A percentile compares a stretch with the other conserved stretches of the same genome.
Conservation (phyloP, 2,797 vertebrate species). For the Trachurus trachurus region DNA sequence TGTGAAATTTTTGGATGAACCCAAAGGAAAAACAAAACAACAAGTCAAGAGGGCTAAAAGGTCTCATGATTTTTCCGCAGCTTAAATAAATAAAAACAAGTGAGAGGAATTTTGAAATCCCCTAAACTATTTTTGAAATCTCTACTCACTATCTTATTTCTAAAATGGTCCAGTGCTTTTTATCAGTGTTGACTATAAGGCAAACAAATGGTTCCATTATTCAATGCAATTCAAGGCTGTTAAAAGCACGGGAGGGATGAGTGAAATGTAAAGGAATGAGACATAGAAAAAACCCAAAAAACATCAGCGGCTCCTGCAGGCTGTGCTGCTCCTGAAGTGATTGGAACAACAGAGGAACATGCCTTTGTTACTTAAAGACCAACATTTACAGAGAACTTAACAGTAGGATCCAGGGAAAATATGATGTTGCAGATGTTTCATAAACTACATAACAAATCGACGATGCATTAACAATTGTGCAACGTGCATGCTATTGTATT, state of each 20-base stretch:
- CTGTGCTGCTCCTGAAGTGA: not conserved
- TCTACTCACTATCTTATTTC: conserved; percentile 6
- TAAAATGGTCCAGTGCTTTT: conserved; percentile 17
- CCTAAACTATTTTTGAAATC: conserved; percentile 32
- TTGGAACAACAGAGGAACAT: not conserved
- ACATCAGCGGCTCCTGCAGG: not conserved
- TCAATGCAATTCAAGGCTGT: not conserved
- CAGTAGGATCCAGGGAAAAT: not conserved
- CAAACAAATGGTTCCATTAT: conserved; percentile 35
- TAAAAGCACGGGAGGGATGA: not conserved
- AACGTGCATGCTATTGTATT: not conserved
- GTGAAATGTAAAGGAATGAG: conserved; percentile 2
- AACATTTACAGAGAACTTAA: not conserved
- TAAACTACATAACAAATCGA: not conserved
- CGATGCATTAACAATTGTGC: not conserved
- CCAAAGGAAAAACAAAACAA: conserved; percentile 60
- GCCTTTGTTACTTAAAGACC: not conserved
- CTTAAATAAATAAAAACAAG: conserved; percentile 52
- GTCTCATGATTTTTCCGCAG: conserved; percentile 51
- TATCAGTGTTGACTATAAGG: conserved; percentile 39
- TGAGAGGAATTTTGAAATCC: conserved; percentile 19
- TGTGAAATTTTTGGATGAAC: conserved; percentile 47
- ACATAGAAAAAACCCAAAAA: not conserved
- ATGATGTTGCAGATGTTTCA: not conserved
- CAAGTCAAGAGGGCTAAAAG: conserved; percentile 59